A percentile compares a stretch with the other conserved stretches of the same genome.
These are phyloP conservation scores for Philonicus albiceps DNA, from an alignment of 2,888 invertebrate genomes.

Conservation along the genomic window DNA sequence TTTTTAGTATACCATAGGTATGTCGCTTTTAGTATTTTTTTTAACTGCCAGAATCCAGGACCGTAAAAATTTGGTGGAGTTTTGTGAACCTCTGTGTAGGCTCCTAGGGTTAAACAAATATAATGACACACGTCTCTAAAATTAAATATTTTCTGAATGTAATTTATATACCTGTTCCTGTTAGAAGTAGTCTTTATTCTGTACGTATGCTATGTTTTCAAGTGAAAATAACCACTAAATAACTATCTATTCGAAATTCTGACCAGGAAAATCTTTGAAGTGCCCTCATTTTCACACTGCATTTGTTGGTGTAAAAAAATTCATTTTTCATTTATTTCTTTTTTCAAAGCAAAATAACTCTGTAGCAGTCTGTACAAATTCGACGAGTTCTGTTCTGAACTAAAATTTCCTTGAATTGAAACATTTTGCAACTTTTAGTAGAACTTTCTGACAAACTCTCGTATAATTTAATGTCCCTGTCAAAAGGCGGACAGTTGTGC, in stretches of 20 bases:
- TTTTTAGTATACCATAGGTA: no score
- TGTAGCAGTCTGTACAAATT: neutral
- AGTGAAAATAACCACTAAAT: neutral
- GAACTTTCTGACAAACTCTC: neutral
- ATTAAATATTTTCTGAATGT: neutral
- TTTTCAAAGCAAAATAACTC: neutral
- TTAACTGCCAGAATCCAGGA: no score
- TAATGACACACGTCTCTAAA: no score
- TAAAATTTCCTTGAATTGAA: neutral
- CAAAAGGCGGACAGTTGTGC: neutral
- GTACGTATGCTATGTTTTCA: neutral
- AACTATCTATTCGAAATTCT: neutral
- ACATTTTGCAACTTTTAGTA: neutral
- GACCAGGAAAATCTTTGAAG: neutral
- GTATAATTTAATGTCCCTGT: neutral
- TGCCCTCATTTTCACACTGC: neutral
- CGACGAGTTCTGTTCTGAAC: neutral
- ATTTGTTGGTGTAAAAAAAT: neutral
- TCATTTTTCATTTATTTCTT: neutral
- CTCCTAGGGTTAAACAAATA: no score
- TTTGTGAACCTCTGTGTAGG: no score
- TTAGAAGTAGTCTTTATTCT: neutral
- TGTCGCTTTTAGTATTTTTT: no score
- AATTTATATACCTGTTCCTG: neutral
- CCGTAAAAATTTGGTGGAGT: no score